Base-by-base conservation (phyloP, 2,113 vertebrate species). In the Perognathus longimembris region DNA sequence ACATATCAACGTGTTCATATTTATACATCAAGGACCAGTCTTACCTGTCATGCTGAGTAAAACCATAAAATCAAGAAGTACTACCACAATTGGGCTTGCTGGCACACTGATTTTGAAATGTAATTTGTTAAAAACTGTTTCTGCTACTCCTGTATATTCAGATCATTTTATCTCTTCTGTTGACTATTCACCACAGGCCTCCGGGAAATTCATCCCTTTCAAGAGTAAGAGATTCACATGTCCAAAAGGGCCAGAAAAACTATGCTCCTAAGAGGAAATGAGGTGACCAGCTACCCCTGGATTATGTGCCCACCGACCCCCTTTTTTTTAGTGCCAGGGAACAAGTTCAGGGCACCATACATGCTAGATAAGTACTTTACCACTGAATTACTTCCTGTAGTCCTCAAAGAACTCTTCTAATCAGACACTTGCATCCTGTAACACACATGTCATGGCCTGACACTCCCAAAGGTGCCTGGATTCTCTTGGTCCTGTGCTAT, bases 101-200 rank as follows among this genome's bases (percentile, higher is more conserved):
- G 75, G 45, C 85, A 79, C 40, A 67, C 40, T 64, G 74, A 70
- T 30, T 86, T 14, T 94, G 69, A 94, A 90, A 45, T 40, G 45
- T 45, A 90, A 45, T 54, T 54, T 54, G 50, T 54, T 15, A 17
- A 54, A 4, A 54, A 54, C 50, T 54, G 50, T 54, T 54, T 54
- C 11, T 54, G 4, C 50, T 54, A 54, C 15, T 54, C 50, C 14
- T 54, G 17, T 54, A 15, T 54, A 54, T 54, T 54, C 50, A 54
- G 69, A 77, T 81, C 54, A 12, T 79, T 86, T 93, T 80, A 2
- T 85, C 50, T 85, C 63, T 74, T 87, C 61, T 24, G 71, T 57
- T 77, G 75, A 34, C 24, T 18, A 67, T 24, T 75, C 78, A 30
- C 38, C 57, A 36, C 6, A 80, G 64, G 66, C 28, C 70, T 89